Base-by-base conservation (phyloP, 1,140 invertebrate species). In the Anthonomus grandis region DNA sequence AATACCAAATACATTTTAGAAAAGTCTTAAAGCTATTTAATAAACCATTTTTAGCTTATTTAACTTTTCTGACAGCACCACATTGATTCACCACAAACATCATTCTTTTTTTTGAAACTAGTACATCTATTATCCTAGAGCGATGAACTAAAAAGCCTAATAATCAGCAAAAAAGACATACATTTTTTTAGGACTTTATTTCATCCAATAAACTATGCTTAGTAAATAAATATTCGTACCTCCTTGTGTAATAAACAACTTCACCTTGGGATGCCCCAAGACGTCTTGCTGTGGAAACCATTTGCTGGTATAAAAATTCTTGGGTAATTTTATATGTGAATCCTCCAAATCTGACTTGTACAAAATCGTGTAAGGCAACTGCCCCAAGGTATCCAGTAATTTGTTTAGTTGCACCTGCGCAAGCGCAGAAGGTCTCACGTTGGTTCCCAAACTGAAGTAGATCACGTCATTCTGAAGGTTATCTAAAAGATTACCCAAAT, bases 241-340 rank as follows among this genome's bases (percentile, higher is more conserved):
- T 52, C 76, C 79, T 64, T 81, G 80, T 22, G 73, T 77, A n/a
- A 81, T 70, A 55, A 81, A 81, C 1, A 72, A n/a, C 51, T 71
- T 72, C 0, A 71, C 60, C 53, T 74, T 73, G 24, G 62, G 64
- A 65, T 82, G 78, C 13, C 59, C 74, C 72, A 57, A 45, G 56
- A 88, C 75, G 64, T 86, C 85, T 52, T 81, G 82, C 64, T 89
- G 86, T 0, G 86, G 86, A 6, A 87, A 69, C 87, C 87, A 89
- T 45, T 80, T 80, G 15, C 73, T 74, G 1, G 85, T 68, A 47
- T 81, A 73, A 0, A 90, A 74, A 72, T 89, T 89, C 0, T 74
- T 64, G 0, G 81, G 74, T 52, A 79, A 76, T 31, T 74, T 69
- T 18, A 49, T 19, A 0, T 78, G 71, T 23, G 85, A 67, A 41